Conservation (phyloP, 2,888 invertebrate species). For the Sussaba pulchella region DNA sequence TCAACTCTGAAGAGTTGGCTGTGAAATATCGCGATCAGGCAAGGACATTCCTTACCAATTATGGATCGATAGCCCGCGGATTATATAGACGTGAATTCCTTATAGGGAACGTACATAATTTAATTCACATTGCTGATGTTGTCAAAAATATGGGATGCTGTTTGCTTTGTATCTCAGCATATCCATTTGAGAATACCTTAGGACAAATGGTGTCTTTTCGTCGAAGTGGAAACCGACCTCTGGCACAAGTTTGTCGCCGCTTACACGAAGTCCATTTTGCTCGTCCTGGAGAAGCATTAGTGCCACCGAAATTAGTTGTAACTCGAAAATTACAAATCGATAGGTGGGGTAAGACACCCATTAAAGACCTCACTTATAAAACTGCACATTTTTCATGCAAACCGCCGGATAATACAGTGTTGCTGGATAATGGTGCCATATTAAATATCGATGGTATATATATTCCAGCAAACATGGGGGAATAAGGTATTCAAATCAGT, state of each 20-base stretch:
- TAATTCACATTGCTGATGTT: constrained; percentile 66
- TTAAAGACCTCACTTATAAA: constrained; percentile 39
- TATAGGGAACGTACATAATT: constrained; percentile 76
- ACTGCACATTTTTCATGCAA: constrained; percentile 17
- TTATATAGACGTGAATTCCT: constrained; percentile 37
- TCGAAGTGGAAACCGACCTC: constrained; percentile 57
- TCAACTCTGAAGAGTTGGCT: constrained; percentile 28
- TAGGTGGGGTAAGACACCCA: background rate
- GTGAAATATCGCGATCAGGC: constrained; percentile 20
- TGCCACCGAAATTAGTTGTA: too few species aligned
- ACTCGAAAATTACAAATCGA: background rate
- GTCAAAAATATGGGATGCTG: constrained; percentile 46
- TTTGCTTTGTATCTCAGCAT: constrained; percentile 42
- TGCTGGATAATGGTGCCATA: constrained; percentile 30
- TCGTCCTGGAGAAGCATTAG: too few species aligned
- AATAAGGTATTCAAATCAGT: too few species aligned
- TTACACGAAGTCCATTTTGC: constrained; percentile 39
- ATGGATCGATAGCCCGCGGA: constrained; percentile 6
- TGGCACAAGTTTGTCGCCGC: constrained; percentile 66
- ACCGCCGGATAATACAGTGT: constrained; percentile 35
- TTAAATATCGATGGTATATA: too few species aligned
- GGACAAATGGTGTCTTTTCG: constrained; percentile 61
- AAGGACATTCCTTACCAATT: constrained; percentile 36
- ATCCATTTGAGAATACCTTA: constrained; percentile 64
- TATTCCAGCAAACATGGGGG: too few species aligned